phyloP scores from a whole-genome alignment of 2,888 invertebrate genomes.

The Acrobasis suavella region DNA sequence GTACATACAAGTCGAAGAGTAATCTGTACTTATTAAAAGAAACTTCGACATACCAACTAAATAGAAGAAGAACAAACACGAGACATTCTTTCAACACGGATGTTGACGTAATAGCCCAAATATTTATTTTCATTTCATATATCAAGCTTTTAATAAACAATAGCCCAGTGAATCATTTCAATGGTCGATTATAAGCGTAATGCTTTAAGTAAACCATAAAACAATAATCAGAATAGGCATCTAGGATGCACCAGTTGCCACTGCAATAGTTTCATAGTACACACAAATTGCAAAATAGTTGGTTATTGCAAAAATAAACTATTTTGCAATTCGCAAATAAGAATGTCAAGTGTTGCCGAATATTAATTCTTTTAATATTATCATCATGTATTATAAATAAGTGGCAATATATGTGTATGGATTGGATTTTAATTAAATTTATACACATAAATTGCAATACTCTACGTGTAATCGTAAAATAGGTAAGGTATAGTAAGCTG shows the following conservation, averaged over 20 bases:
- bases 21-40: constrained; percentile 30
- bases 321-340: constrained; percentile 51
- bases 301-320: constrained; percentile 34
- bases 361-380: constrained; percentile 79
- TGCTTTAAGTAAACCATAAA: constrained; percentile 44
- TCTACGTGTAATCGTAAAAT: constrained; percentile 73
- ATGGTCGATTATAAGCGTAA: constrained; percentile 48
- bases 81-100: constrained; percentile 73
- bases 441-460: constrained; percentile 52
- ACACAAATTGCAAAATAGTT: constrained; percentile 47
- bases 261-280: constrained; percentile 72
- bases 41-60: constrained; percentile 54
- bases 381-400: constrained; percentile 77
- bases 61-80: constrained; percentile 54
- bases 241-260: constrained; percentile 66
- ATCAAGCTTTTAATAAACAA: constrained; percentile 54
- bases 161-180: constrained; percentile 73
- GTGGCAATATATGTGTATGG: constrained; percentile 56
- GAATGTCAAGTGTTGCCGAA: constrained; percentile 83
- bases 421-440: constrained; percentile 35
- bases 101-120: constrained; percentile 70
- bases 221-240: constrained; percentile 47
- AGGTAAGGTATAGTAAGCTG: constrained; percentile 80
- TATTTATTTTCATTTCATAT: constrained; percentile 59
- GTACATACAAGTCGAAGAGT: constrained; percentile 44